phyloP scores from a whole-genome alignment of 2,888 invertebrate genomes.

The Agriopis leucophaearia region DNA sequence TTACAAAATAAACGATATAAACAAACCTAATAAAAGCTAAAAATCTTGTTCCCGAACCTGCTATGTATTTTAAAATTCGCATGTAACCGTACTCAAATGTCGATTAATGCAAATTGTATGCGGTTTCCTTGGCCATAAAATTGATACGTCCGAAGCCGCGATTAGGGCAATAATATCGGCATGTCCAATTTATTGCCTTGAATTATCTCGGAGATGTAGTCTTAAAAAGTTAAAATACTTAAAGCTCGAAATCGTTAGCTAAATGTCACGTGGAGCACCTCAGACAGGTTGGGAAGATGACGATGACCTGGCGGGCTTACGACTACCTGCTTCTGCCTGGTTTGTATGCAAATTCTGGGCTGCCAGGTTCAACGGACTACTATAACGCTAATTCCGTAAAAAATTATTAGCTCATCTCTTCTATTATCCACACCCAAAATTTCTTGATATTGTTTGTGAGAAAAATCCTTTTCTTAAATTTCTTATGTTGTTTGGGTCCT shows the following conservation, averaged over 20 bases:
- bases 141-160: slow-evolving; percentile 43
- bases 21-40: slow-evolving; percentile 7
- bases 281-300: slow-evolving; percentile 75
- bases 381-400: slow-evolving; percentile 66
- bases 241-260: slow-evolving; percentile 65
- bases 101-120: slow-evolving; percentile 38
- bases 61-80: slow-evolving; percentile 16
- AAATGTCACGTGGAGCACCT: slow-evolving; percentile 77
- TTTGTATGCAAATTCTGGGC: slow-evolving; percentile 78
- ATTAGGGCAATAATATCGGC: slow-evolving; percentile 52
- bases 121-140: slow-evolving; percentile 40
- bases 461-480: neutral
- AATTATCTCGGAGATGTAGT: slow-evolving; percentile 47
- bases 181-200: slow-evolving; percentile 50
- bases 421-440: slow-evolving; percentile 48
- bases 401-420: slow-evolving; percentile 74
- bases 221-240: slow-evolving; percentile 57
- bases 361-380: slow-evolving; percentile 73
- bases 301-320: slow-evolving; percentile 73
- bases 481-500: neutral
- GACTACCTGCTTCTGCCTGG: slow-evolving; percentile 79
- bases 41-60: slow-evolving; percentile 23
- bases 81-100: slow-evolving; percentile 33
- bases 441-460: slow-evolving; percentile 38
- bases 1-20: slow-evolving; percentile 8